These are phyloP conservation scores for Chloropsis hardwickii DNA, from an alignment of 2,113 vertebrate genomes.

Conservation along the genomic window DNA sequence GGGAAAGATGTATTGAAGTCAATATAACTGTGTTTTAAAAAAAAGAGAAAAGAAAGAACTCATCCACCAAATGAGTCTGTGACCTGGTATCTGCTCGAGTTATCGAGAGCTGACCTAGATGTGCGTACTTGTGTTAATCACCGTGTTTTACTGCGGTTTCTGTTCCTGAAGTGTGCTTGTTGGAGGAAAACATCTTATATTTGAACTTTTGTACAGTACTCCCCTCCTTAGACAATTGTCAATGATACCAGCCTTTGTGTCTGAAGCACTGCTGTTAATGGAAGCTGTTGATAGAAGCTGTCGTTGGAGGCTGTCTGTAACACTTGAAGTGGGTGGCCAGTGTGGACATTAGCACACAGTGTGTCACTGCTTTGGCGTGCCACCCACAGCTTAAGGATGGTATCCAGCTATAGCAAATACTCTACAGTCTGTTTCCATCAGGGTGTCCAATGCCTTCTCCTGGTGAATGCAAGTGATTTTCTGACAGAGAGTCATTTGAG, in stretches of 20 bases:
- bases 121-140: neutral
- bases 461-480: accelerated
- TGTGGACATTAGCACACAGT: neutral
- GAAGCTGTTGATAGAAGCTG: neutral
- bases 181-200: neutral
- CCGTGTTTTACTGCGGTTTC: neutral
- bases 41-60: too few species aligned
- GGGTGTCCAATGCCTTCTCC: neutral
- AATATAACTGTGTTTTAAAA: neutral
- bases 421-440: neutral
- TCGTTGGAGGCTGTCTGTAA: neutral
- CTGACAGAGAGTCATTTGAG: neutral
- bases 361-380: neutral
- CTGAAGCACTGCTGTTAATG: neutral
- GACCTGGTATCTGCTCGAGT: neutral
- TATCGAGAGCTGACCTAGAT: neutral
- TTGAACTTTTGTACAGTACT: neutral
- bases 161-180: neutral
- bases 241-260: neutral
- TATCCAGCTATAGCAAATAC: neutral
- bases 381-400: neutral
- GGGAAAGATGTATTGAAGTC: neutral
- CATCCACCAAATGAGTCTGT: neutral
- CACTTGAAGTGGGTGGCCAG: neutral
- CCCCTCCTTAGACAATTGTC: neutral